A percentile compares a stretch with the other conserved stretches of the same genome.
phyloP scores from a whole-genome alignment of 2,888 invertebrate species.

The Stenichneumon culpator region DNA sequence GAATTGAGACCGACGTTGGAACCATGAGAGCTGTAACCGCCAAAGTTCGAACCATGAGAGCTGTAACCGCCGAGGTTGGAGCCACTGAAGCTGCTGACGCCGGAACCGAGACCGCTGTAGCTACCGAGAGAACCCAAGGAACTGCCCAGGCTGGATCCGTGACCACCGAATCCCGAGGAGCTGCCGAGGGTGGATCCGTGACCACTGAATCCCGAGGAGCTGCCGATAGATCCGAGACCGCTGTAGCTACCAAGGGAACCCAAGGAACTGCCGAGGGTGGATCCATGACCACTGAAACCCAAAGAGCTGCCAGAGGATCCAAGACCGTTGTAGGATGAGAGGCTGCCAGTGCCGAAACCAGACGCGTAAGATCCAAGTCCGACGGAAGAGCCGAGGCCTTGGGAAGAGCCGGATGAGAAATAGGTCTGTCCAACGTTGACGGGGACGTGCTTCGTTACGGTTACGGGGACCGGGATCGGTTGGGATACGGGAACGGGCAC shows the following conservation, averaged over 20 bases:
- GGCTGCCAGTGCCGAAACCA: slow-evolving; percentile 28
- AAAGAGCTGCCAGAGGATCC: slow-evolving; percentile 46
- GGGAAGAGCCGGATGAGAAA: slow-evolving; percentile 38
- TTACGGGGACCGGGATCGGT: slow-evolving; percentile 69
- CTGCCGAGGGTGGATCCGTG: slow-evolving; percentile 25
- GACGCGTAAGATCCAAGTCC: slow-evolving; percentile 45
- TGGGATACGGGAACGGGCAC: slow-evolving; percentile 73
- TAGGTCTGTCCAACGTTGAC: slow-evolving; percentile 54
- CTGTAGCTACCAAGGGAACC: background rate
- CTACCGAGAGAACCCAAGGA: background rate
- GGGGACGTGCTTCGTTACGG: slow-evolving; percentile 47
- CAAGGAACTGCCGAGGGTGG: slow-evolving; percentile 7
- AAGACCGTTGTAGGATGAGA: slow-evolving; percentile 40
- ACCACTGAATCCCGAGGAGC: background rate
- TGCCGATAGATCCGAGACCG: background rate
- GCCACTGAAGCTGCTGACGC: background rate
- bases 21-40: slow-evolving; percentile 7
- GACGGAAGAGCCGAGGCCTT: slow-evolving; percentile 43
- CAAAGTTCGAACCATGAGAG: background rate
- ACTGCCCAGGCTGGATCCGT: background rate
- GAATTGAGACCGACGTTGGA: slow-evolving; percentile 32
- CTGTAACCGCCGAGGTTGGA: slow-evolving; percentile 19
- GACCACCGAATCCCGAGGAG: background rate
- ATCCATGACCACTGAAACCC: slow-evolving; percentile 12
- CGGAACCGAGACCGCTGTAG: slow-evolving; percentile 7